phyloP scores from a whole-genome alignment of 2,113 vertebrate genomes.

The Riparia riparia region DNA sequence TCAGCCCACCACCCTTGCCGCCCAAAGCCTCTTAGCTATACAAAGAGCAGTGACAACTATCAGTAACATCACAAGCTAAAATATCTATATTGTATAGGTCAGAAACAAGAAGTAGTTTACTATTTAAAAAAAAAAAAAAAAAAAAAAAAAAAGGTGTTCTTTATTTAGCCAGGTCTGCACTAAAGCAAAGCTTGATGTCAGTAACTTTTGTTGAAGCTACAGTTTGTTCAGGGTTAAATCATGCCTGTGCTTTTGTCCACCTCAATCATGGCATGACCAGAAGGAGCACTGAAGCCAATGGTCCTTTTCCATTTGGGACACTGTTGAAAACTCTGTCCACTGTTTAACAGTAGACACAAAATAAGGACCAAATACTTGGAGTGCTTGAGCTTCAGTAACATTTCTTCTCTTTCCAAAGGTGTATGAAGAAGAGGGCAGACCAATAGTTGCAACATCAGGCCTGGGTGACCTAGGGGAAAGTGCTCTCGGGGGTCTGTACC shows the following conservation, averaged over 20 bases:
- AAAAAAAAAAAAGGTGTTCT: accelerated
- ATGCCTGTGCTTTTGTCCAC: not conserved
- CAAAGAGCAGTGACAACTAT: not conserved
- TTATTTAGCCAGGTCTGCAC: not conserved
- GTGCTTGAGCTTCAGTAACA: not conserved
- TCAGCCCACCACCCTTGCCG: not conserved
- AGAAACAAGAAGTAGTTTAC: not conserved
- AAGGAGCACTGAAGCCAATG: not conserved
- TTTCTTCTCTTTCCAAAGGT: not conserved
- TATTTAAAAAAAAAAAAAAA: not conserved
- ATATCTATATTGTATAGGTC: not conserved
- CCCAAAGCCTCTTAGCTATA: not conserved
- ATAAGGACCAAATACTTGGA: not conserved
- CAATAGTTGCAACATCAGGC: not conserved
- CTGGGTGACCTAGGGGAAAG: not conserved
- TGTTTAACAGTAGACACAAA: not conserved
- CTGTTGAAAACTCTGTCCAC: not conserved
- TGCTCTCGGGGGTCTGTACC: not conserved
- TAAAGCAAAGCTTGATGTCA: not conserved
- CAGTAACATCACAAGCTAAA: not conserved
- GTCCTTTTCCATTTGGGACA: not conserved
- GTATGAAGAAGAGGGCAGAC: not conserved
- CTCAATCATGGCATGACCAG: not conserved
- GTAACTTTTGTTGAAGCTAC: not conserved
- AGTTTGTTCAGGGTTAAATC: not conserved